These are phyloP conservation scores for Crossaster papposus DNA, from an alignment of 53 echinoderm and acorn worm genomes.

Conservation along the genomic window DNA sequence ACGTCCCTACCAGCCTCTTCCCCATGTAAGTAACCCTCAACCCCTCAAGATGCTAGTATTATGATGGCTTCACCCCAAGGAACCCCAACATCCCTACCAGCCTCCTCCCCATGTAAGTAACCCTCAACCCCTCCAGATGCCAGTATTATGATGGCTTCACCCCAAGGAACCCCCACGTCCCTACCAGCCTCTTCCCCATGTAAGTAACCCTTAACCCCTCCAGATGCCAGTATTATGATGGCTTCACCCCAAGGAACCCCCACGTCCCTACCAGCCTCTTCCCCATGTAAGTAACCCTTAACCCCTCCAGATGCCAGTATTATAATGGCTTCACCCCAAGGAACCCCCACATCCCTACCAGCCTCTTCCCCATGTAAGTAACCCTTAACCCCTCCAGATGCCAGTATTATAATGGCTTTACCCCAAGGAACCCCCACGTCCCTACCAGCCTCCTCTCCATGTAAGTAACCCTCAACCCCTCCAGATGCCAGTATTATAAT, in stretches of 20 bases:
- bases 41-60: constrained; percentile 29
- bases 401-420: constrained; percentile 53
- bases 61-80: constrained; percentile 70
- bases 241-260: constrained; percentile 73
- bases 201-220: constrained; percentile 48
- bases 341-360: constrained; percentile 73
- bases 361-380: constrained; percentile 74
- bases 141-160: constrained; percentile 59
- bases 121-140: constrained; percentile 48
- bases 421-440: constrained; percentile 75
- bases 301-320: constrained; percentile 52
- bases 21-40: constrained; percentile 62
- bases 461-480: constrained; percentile 56
- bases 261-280: constrained; percentile 69
- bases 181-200: constrained; percentile 74
- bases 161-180: constrained; percentile 73
- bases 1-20: constrained; percentile 71
- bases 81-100: constrained; percentile 72
- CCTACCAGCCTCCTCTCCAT: constrained; percentile 71
- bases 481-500: constrained; percentile 55
- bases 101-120: constrained; percentile 73
- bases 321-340: constrained; percentile 68
- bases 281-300: constrained; percentile 64
- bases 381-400: constrained; percentile 44
- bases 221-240: constrained; percentile 56